Base-by-base conservation (phyloP, 2,888 invertebrate species). In the Cataglyphis rosenhaueri region DNA sequence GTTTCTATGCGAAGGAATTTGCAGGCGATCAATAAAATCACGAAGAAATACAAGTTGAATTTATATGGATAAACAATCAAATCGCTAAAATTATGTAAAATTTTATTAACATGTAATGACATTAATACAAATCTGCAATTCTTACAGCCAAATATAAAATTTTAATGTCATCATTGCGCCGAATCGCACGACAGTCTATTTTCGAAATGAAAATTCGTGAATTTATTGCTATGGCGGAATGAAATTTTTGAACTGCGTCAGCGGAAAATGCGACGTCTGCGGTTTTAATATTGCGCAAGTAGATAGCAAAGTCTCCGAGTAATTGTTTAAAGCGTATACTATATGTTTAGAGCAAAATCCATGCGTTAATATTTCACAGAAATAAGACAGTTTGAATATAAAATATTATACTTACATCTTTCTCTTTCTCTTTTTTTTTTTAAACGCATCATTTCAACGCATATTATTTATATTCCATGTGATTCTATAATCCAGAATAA, bases 221-320 rank as follows among this genome's bases (percentile, higher is more conserved):
- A 79, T 79, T 68, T 79, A 79, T 79, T 70, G 59, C 70, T 25
- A 79, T 79, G 35, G 70, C 25, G 59, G 59, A 70, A 79, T 79
- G 78, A 79, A 79, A 79, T 61, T 79, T 79, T 70, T 70, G 78
- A 70, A 70, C 78, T 44, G 70, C 70, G 68, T 79, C 78, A 79
- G 78, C 78, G 66, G 10, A n/a, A 79, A 79, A 70, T 18, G 44
- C 78, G 59, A 68, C 59, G 35, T 32, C 21, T 70, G 59, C 8
- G 44, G 59, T 61, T 79, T 79, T 79, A 79, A 79, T 79, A 79
- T 70, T 70, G 48, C 32, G 12, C 44, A 55, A 32, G 21, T 66
- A 10, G 66, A 59, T 18, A 68, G 35, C 48, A 25, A 25, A 21
- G 21, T 79, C 59, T 59, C 44, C 35, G 12, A 44, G 70, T 64